A percentile compares a stretch with the other conserved stretches of the same genome.
phyloP scores from a whole-genome alignment of 2,797 vertebrate species.

The Anabas testudineus region DNA sequence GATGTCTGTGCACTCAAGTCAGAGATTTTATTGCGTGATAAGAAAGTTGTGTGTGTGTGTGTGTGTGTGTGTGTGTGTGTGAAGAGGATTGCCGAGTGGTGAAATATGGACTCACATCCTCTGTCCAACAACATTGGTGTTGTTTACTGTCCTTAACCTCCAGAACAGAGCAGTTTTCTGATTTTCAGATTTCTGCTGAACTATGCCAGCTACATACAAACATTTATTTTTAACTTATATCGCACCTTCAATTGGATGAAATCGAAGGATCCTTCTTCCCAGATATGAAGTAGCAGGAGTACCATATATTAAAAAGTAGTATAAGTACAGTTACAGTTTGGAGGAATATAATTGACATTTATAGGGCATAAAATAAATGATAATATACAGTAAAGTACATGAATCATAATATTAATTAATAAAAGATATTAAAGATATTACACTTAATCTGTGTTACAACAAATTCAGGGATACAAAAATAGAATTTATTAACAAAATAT shows the following conservation, averaged over 20 bases:
- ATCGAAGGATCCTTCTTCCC: no score
- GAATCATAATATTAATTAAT: no score
- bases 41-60: constrained; percentile 24
- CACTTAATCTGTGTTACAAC: no score
- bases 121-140: not conserved
- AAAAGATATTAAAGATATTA: no score
- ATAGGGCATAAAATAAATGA: no score
- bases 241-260: no score
- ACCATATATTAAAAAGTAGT: no score
- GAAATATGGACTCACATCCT: constrained; percentile 22
- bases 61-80: constrained; percentile 1
- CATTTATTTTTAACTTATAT: no score
- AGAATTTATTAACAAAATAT: not conserved
- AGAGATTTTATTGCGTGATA: constrained; percentile 54
- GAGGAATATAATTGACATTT: no score
- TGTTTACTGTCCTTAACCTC: not conserved
- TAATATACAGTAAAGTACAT: no score
- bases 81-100: constrained; percentile 13
- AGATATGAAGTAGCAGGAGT: no score
- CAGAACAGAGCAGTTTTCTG: not conserved
- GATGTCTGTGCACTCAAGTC: constrained; percentile 50
- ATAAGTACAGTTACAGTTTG: no score
- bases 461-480: not conserved
- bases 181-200: not conserved
- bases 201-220: not conserved